A percentile compares a stretch with the other conserved stretches of the same genome.
These are phyloP conservation scores for Leptopilina clavipes DNA, from an alignment of 1,140 invertebrate species.

Conservation along the genomic window DNA sequence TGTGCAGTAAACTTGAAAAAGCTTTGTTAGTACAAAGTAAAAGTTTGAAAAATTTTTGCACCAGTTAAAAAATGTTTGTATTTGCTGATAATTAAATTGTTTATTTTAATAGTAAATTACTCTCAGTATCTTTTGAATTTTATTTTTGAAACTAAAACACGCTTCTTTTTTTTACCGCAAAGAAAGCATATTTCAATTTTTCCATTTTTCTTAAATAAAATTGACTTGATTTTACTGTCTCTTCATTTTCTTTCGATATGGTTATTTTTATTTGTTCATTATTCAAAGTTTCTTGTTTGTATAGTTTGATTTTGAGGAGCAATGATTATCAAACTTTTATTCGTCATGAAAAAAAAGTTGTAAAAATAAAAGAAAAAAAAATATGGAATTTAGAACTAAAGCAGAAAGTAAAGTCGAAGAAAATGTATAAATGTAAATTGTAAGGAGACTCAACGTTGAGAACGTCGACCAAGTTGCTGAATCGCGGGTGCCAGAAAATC, in stretches of 20 bases:
- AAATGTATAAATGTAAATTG: slow-evolving; percentile 42
- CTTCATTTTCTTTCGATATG: too few species aligned
- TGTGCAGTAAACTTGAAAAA: slow-evolving; percentile 25
- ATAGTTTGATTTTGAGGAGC: slow-evolving; percentile 44
- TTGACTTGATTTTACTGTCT: too few species aligned
- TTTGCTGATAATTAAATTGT: too few species aligned
- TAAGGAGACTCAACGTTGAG: slow-evolving; percentile 59
- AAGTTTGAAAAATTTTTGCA: neutral
- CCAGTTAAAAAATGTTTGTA: too few species aligned
- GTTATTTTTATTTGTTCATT: too few species aligned
- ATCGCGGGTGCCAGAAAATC: slow-evolving; percentile 55
- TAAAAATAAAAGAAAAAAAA: slow-evolving; percentile 33
- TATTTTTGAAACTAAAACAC: too few species aligned
- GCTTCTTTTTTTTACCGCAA: too few species aligned
- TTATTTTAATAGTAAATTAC: too few species aligned
- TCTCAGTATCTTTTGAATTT: too few species aligned
- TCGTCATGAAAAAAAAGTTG: slow-evolving; percentile 35
- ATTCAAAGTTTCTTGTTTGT: too few species aligned
- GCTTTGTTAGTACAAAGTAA: neutral
- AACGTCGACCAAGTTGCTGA: slow-evolving; percentile 51
- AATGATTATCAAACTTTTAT: slow-evolving; percentile 25
- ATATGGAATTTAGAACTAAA: slow-evolving; percentile 51
- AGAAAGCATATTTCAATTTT: too few species aligned
- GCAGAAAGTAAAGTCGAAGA: slow-evolving; percentile 39
- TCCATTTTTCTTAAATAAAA: too few species aligned